phyloP scores from a whole-genome alignment of 2,113 vertebrate species.

The Athene cunicularia region DNA sequence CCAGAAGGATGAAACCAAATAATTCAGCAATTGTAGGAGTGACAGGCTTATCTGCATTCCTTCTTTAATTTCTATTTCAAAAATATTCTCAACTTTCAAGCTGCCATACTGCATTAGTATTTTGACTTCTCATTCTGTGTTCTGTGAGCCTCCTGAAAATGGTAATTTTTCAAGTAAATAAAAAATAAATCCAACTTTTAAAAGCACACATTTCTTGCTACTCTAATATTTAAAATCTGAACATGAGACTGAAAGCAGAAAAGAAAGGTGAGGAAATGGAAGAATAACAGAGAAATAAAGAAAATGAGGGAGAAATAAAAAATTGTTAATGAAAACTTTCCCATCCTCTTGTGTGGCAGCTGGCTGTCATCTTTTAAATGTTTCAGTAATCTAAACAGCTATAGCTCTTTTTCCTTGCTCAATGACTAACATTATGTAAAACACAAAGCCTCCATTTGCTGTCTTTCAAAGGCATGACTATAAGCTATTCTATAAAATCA shows the following conservation, averaged over 20 bases:
- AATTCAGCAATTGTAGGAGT: neutral
- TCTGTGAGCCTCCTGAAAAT: neutral
- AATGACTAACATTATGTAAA: neutral
- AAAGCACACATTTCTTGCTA: neutral
- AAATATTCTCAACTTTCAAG: neutral
- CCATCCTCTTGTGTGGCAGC: neutral
- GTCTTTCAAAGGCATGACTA: neutral
- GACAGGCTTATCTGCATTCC: neutral
- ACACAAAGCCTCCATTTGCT: neutral
- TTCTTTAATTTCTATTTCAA: neutral
- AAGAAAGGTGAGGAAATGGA: neutral
- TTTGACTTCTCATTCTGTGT: neutral
- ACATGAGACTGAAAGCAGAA: neutral
- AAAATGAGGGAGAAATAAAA: neutral
- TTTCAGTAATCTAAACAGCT: neutral
- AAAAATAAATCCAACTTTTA: neutral
- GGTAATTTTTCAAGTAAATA: neutral
- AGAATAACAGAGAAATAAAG: neutral
- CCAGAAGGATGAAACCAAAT: constrained; percentile 12
- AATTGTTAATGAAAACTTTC: neutral
- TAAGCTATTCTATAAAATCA: neutral
- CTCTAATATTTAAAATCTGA: neutral
- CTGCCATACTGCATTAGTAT: neutral
- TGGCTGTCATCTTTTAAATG: neutral
- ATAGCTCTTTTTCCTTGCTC: neutral